Base-by-base conservation (phyloP, 1,140 invertebrate species). In the Drosophila tani region DNA sequence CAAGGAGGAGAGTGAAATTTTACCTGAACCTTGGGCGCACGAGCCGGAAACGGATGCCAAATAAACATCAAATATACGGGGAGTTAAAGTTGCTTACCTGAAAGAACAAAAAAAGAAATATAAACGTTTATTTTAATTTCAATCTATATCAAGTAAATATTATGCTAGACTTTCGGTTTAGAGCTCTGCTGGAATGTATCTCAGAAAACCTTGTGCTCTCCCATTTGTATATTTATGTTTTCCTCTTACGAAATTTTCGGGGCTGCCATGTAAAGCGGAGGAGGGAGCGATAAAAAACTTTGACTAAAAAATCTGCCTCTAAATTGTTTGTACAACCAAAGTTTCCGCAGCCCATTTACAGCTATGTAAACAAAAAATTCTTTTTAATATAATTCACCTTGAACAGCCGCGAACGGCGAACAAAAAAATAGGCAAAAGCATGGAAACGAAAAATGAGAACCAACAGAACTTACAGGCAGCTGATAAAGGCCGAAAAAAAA, bases 331-430 rank as follows among this genome's bases (percentile, higher is more conserved):
- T 75, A 64, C 49, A 43, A 64, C 35, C 49, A 75, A 75, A 74
- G 56, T 56, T 69, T 69, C 56, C 56, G 29, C 56, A 80, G 62
- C 62, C 78, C 68, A 80, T 80, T 80, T 75, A 62, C 68, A 75
- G 76, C 68, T 41, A 74, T 49, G 66, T 55, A 76, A 66, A 81
- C 70, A 77, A 56, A 15, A 62, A 75, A 73, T 58, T 57, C 71
- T 59, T 24, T 74, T 78, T 67, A 86, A 85, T 82, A 81, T 57
- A 82, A 85, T 79, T 85, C 75, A 82, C 82, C 82, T 85, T 85
- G 82, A 64, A 82, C 67, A 59, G 56, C 60, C 32, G 38, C 35
- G 35, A 21, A 19, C 53, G 3, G 32, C 35, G 32, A 1, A 14
- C 17, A 12, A 40, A 38, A 53, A 46, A 51, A 55, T 41, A 53